Evolutionary conservation across 1,140 invertebrate genomes (phyloP).

Genomic region (Zaprionus kolodkinae): DNA sequence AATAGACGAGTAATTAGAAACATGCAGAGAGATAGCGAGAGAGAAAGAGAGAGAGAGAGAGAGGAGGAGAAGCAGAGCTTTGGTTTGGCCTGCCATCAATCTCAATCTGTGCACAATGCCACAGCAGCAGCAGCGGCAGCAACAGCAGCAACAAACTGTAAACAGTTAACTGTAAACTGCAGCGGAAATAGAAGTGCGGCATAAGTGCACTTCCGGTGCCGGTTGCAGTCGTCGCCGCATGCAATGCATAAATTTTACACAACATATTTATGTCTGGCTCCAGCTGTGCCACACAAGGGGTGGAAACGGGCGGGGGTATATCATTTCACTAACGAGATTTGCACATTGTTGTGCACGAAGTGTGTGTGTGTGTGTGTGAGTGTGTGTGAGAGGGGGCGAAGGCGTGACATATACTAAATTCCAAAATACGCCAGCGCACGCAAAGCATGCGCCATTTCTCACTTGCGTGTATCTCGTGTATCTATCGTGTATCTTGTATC

Average conservation of each 20-base stretch:
- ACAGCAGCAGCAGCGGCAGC: slow-evolving; percentile 12
- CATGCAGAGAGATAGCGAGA: background rate
- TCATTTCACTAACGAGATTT: slow-evolving; percentile 71
- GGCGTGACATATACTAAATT: slow-evolving; percentile 21
- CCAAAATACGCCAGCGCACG: slow-evolving; percentile 36
- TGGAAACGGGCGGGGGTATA: background rate
- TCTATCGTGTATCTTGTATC: slow-evolving; percentile 13
- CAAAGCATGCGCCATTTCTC: slow-evolving; percentile 68
- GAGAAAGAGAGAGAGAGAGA: background rate
- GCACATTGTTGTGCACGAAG: slow-evolving; percentile 46
- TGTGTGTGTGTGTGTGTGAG: background rate
- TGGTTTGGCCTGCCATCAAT: slow-evolving; percentile 54
- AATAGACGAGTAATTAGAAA: slow-evolving; percentile 54
- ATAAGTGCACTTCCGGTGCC: slow-evolving; percentile 75
- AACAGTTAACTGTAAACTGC: slow-evolving; percentile 57
- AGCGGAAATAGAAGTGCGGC: slow-evolving; percentile 79
- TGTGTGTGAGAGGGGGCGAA: slow-evolving; percentile 1
- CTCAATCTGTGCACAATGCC: slow-evolving; percentile 50
- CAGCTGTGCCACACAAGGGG: background rate
- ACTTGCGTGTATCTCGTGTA: slow-evolving; percentile 21
- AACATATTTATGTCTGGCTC: slow-evolving; percentile 42
- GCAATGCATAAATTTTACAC: slow-evolving; percentile 43
- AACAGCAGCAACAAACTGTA: slow-evolving; percentile 22
- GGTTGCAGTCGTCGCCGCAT: slow-evolving; percentile 47
- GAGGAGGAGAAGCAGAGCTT: background rate